Conservation (phyloP, 2,888 invertebrate species). For the Meiosimyza decipiens region DNA sequence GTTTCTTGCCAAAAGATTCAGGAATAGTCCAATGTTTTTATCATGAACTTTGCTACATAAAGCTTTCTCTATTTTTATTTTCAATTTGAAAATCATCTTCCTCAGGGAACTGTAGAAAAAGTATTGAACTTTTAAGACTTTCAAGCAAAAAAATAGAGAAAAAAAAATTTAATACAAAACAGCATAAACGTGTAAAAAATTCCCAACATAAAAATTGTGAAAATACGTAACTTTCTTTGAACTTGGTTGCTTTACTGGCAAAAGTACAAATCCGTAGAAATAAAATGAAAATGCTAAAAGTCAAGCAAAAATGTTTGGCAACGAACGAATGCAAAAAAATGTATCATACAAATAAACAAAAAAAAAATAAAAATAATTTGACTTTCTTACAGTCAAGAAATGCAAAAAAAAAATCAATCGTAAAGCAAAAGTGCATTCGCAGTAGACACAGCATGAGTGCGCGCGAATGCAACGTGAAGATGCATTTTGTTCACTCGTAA, state of each 20-base stretch:
- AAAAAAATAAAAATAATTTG: slow-evolving; percentile 4
- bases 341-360: not conserved
- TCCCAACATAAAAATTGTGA: not conserved
- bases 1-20: too few species aligned
- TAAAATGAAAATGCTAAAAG: slow-evolving; percentile 2
- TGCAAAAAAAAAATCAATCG: too few species aligned
- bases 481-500: slow-evolving; percentile 37
- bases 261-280: slow-evolving; percentile 3
- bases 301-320: slow-evolving; percentile 11
- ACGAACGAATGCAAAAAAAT: slow-evolving; percentile 8
- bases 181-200: not conserved
- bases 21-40: too few species aligned
- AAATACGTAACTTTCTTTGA: slow-evolving; percentile 12
- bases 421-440: slow-evolving; percentile 1
- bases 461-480: slow-evolving; percentile 12
- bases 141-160: not conserved
- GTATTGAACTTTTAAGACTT: slow-evolving; percentile 21
- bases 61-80: not conserved
- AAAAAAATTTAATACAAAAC: not conserved
- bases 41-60: too few species aligned
- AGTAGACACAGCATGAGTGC: slow-evolving; percentile 19
- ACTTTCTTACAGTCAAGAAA: not conserved
- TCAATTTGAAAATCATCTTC: slow-evolving; percentile 5
- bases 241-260: not conserved
- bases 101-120: slow-evolving; percentile 12